Conservation (phyloP, 2,888 invertebrate species). For the Salticus scenicus region DNA sequence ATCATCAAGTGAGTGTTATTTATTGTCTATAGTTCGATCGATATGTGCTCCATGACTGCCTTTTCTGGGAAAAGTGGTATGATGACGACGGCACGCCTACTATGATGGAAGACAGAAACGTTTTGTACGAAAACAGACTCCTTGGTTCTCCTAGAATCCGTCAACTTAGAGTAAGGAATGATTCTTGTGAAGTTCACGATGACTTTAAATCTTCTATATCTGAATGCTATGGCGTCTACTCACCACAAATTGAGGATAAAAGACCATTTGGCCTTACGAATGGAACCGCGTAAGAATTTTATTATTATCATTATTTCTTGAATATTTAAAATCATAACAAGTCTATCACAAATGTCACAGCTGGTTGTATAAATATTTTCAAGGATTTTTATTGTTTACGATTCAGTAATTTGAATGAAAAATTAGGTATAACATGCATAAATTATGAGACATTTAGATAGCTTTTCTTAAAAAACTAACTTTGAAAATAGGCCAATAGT, state of each 20-base stretch:
- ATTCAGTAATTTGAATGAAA: too few species aligned
- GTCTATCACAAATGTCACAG: too few species aligned
- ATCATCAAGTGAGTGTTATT: too few species aligned
- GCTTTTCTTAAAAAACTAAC: too few species aligned
- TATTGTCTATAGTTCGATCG: slow-evolving; percentile 78
- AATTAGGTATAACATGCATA: too few species aligned
- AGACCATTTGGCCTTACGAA: slow-evolving; percentile 77
- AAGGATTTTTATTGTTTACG: too few species aligned
- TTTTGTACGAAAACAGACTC: slow-evolving; percentile 80
- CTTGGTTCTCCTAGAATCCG: slow-evolving; percentile 80
- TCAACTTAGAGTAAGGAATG: slow-evolving; percentile 78
- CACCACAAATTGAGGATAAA: slow-evolving; percentile 78
- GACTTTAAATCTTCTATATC: slow-evolving; percentile 81
- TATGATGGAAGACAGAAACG: slow-evolving; percentile 75
- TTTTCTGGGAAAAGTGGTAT: slow-evolving; percentile 80
- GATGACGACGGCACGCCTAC: slow-evolving; percentile 73
- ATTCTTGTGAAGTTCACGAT: slow-evolving; percentile 81
- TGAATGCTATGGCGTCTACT: slow-evolving; percentile 81
- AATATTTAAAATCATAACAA: too few species aligned
- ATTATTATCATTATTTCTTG: too few species aligned
- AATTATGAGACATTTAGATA: too few species aligned
- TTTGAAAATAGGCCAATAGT: too few species aligned
- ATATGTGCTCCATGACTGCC: slow-evolving; percentile 78
- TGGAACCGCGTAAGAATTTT: slow-evolving; percentile 73
- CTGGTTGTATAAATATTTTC: too few species aligned